Percentiles rank a stretch among this genome's conserved stretches.
phyloP scores from a whole-genome alignment of 1,140 invertebrate genomes.

The Microplitis mediator region DNA sequence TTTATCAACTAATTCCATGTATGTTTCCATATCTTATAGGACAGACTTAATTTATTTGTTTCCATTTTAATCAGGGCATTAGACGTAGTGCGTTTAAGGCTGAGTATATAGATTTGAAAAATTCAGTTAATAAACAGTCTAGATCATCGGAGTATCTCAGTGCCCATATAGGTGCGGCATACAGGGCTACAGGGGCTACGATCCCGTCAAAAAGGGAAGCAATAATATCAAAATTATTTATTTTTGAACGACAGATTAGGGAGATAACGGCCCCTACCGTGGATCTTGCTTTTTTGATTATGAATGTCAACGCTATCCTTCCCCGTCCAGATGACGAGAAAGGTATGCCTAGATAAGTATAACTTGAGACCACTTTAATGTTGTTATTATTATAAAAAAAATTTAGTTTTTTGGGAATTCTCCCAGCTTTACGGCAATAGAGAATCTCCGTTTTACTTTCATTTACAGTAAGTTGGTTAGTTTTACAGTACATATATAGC shows the following conservation, averaged over 20 bases:
- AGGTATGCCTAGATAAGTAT: neutral
- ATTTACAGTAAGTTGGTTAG: constrained; percentile 28
- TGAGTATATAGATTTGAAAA: neutral
- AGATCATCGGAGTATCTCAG: neutral
- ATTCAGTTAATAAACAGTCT: neutral
- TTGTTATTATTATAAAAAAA: too few relatives aligned
- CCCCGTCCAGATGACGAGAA: neutral
- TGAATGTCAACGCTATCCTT: neutral
- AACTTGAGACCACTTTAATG: too few relatives aligned
- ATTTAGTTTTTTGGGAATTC: neutral
- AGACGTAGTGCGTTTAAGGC: neutral
- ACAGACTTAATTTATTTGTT: too few relatives aligned
- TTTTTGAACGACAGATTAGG: neutral
- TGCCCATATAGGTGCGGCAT: neutral
- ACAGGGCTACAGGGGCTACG: neutral
- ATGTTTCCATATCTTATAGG: too few relatives aligned
- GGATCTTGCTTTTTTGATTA: neutral
- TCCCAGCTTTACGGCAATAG: constrained; percentile 26
- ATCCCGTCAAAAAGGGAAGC: neutral
- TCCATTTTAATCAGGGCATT: too few relatives aligned
- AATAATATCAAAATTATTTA: neutral
- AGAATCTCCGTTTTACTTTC: constrained; percentile 34
- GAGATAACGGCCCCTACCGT: neutral
- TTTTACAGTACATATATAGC: constrained; percentile 27
- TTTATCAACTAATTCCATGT: too few relatives aligned